Percentiles rank a stretch among this genome's conserved stretches.
These are phyloP conservation scores for Teleogryllus oceanicus DNA, from an alignment of 2,888 invertebrate species.

Conservation along the genomic window DNA sequence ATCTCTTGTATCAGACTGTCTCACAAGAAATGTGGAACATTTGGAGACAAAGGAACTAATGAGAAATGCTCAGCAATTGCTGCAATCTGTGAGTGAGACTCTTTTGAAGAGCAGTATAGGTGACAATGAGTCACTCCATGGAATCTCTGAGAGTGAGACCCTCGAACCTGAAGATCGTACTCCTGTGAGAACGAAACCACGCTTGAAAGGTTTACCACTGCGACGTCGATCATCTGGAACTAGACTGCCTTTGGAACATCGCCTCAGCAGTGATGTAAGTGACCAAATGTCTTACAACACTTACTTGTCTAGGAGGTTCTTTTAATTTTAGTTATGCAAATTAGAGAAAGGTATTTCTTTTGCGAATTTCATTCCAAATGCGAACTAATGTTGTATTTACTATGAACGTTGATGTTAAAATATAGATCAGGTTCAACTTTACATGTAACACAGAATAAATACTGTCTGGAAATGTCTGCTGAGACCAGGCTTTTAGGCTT, in stretches of 20 bases:
- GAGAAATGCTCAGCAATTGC: conserved; percentile 48
- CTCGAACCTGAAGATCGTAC: background rate
- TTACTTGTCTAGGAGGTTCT: no score
- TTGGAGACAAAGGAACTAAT: conserved; percentile 45
- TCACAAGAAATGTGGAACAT: conserved; percentile 34
- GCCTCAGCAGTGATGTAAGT: conserved; percentile 37
- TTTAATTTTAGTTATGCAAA: no score
- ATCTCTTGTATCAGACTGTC: background rate
- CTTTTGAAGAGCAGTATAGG: conserved; percentile 47
- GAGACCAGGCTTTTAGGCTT: no score
- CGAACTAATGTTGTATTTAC: no score
- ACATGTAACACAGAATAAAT: no score
- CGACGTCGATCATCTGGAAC: conserved; percentile 32
- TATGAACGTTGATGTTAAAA: no score
- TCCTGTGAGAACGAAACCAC: conserved; percentile 18
- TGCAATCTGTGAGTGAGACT: conserved; percentile 50
- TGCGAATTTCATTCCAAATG: no score
- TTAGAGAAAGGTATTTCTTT: no score
- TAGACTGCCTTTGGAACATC: conserved; percentile 32
- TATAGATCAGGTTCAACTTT: no score
- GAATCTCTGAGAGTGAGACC: no score
- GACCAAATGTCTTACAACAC: no score
- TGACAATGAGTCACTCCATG: conserved; percentile 4
- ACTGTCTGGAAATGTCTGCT: no score
- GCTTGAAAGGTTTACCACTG: conserved; percentile 31